A percentile compares a stretch with the other conserved stretches of the same genome.
These are phyloP conservation scores for Zenarchopterus dispar DNA, from an alignment of 2,797 vertebrate genomes.

Conservation along the genomic window DNA sequence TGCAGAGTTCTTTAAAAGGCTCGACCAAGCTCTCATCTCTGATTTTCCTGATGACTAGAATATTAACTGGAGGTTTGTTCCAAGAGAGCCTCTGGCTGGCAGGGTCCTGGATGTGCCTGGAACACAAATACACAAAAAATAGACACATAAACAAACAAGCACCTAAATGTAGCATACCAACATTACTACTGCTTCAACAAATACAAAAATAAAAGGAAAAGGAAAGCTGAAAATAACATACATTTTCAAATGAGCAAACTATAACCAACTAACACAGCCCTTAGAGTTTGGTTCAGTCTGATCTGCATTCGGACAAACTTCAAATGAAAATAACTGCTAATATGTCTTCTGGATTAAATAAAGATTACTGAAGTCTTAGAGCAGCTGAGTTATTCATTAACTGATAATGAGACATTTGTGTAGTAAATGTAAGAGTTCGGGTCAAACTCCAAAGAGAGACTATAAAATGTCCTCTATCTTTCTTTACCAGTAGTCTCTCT, in stretches of 20 bases:
- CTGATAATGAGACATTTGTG: slow-evolving; percentile 11
- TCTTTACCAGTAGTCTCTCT: slow-evolving; percentile 61
- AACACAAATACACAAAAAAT: slow-evolving; percentile 17
- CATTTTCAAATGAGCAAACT: background rate
- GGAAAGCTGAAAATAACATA: background rate
- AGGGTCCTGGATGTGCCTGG: slow-evolving; percentile 88
- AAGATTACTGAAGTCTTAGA: background rate
- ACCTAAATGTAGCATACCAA: background rate
- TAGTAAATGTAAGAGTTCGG: slow-evolving; percentile 13
- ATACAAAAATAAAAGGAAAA: background rate
- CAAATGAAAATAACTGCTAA: slow-evolving; percentile 12
- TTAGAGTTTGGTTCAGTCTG: background rate
- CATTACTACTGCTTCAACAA: background rate
- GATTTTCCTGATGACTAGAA: slow-evolving; percentile 86
- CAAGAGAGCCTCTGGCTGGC: slow-evolving; percentile 86
- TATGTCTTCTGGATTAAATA: slow-evolving; percentile 10
- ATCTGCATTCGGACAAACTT: background rate
- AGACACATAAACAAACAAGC: slow-evolving; percentile 4
- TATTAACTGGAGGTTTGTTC: slow-evolving; percentile 85
- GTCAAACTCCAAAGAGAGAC: slow-evolving; percentile 54
- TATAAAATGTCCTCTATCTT: background rate
- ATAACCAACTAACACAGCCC: background rate
- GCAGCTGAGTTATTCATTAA: slow-evolving; percentile 48
- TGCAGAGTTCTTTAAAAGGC: slow-evolving; percentile 86
- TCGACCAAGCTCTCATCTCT: slow-evolving; percentile 83